phyloP scores from a whole-genome alignment of 2,113 vertebrate species.

The Ciconia maguari region DNA sequence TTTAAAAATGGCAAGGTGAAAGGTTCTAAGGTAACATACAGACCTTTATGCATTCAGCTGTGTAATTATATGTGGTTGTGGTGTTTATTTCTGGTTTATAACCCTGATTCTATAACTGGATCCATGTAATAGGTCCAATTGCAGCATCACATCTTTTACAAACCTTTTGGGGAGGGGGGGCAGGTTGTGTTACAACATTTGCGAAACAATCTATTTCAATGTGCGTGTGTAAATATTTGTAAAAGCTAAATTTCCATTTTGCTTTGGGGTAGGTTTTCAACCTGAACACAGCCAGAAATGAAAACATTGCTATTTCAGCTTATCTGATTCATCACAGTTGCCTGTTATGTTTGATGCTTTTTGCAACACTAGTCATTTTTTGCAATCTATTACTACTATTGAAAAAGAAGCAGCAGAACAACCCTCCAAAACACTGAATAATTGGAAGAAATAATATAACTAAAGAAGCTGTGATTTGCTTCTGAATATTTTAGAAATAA shows the following conservation, averaged over 20 bases:
- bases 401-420: neutral
- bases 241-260: neutral
- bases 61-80: neutral
- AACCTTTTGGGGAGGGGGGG: neutral
- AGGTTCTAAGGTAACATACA: neutral
- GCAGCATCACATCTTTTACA: neutral
- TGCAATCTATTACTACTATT: neutral
- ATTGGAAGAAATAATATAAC: neutral
- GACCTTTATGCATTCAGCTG: neutral
- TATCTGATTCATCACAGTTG: neutral
- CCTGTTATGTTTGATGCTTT: neutral
- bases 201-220: neutral
- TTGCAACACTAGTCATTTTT: neutral
- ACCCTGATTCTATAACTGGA: neutral
- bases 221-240: neutral
- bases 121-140: neutral
- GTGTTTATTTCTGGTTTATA: neutral
- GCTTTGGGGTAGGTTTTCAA: neutral
- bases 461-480: neutral
- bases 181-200: neutral
- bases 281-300: neutral
- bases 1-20: neutral
- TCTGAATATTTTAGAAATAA: neutral
- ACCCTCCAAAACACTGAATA: neutral
- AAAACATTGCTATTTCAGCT: neutral